phyloP scores from a whole-genome alignment of 2,888 invertebrate species.

The Formica aserva region DNA sequence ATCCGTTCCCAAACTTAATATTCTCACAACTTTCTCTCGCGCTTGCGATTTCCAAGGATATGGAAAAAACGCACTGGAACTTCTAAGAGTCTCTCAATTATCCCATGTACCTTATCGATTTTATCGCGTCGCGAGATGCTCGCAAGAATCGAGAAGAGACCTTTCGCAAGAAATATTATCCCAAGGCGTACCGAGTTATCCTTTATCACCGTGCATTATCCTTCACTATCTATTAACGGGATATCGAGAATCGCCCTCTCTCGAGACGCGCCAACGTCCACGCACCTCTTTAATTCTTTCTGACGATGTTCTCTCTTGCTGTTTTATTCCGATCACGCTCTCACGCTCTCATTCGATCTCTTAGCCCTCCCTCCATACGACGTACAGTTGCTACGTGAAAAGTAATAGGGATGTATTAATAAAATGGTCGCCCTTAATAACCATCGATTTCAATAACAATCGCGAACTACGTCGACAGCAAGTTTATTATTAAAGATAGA shows the following conservation, averaged over 20 bases:
- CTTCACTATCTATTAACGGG: constrained; percentile 27
- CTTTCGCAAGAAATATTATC: constrained; percentile 13
- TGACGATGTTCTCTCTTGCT: neutral
- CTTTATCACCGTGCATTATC: constrained; percentile 47
- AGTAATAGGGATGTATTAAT: constrained; percentile 42
- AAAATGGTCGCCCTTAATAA: constrained; percentile 46
- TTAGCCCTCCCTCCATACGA: constrained; percentile 12
- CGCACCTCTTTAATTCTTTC: constrained; percentile 44
- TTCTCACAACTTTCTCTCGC: neutral
- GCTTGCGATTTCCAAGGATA: neutral
- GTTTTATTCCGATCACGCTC: constrained; percentile 50
- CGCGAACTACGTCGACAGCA: neutral
- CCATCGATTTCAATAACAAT: constrained; percentile 48
- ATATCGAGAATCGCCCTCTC: constrained; percentile 22
- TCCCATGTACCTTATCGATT: constrained; percentile 19
- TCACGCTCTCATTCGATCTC: constrained; percentile 24
- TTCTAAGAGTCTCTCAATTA: constrained; percentile 21
- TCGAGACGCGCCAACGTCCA: constrained; percentile 7
- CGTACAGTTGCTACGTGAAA: constrained; percentile 42
- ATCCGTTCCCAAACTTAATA: neutral
- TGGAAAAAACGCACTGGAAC: constrained; percentile 21
- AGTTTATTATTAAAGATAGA: constrained; percentile 29
- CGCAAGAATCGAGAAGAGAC: constrained; percentile 7
- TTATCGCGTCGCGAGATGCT: neutral
- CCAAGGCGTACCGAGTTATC: constrained; percentile 16